Evolutionary conservation across 2,113 vertebrate genomes (phyloP).

Genomic region (Chunga burmeisteri): DNA sequence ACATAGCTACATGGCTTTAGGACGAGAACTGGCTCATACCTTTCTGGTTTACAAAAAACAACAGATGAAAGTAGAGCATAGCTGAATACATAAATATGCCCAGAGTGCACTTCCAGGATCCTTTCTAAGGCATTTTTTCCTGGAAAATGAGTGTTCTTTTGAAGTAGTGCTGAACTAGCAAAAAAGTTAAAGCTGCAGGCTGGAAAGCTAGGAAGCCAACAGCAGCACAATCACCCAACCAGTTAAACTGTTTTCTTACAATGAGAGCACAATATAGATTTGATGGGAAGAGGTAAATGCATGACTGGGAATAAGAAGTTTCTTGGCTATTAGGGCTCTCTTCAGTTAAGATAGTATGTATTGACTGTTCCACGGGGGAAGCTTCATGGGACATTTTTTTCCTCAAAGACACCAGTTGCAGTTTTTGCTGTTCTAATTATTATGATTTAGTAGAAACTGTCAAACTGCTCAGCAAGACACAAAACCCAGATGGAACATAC

Average conservation of each 20-base stretch:
- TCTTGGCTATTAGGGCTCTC: neutral
- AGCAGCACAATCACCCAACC: neutral
- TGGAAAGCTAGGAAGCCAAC: neutral
- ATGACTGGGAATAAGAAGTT: neutral
- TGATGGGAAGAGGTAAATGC: neutral
- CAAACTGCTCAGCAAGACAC: neutral
- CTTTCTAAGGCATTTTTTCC: neutral
- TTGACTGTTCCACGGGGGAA: neutral
- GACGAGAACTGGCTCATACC: neutral
- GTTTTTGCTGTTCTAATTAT: neutral
- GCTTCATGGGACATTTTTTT: neutral
- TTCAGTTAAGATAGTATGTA: neutral
- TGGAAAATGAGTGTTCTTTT: neutral
- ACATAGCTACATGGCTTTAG: neutral
- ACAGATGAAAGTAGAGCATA: neutral
- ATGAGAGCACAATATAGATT: neutral
- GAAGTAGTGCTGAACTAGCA: neutral
- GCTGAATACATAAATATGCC: neutral
- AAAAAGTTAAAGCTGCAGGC: neutral
- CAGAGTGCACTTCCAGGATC: neutral
- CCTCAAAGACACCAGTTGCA: neutral
- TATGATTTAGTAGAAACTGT: neutral
- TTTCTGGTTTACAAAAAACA: neutral
- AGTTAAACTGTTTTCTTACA: neutral
- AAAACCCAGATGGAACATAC: neutral